Percentiles rank a stretch among this genome's conserved stretches.
Conservation (phyloP, 2,797 vertebrate species). For the Avahi laniger region DNA sequence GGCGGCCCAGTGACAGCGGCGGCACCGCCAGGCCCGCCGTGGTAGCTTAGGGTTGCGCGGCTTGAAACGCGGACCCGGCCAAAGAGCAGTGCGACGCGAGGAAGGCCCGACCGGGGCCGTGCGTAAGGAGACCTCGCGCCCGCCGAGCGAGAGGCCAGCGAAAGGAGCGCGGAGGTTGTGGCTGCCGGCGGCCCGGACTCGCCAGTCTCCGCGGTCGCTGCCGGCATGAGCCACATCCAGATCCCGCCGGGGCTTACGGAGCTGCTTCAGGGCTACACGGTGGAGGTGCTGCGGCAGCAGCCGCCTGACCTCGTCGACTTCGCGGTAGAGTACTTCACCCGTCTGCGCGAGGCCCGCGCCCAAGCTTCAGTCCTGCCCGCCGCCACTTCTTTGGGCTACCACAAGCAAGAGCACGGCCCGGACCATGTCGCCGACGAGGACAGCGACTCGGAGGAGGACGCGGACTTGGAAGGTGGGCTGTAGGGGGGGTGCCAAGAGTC, state of each 20-base stretch:
- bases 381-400: background rate
- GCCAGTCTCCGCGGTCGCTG: slow-evolving; percentile 37
- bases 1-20: slow-evolving; percentile 48
- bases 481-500: background rate
- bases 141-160: slow-evolving; percentile 25
- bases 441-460: slow-evolving; percentile 90
- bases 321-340: slow-evolving; percentile 95
- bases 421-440: slow-evolving; percentile 72
- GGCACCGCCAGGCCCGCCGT: slow-evolving; percentile 52
- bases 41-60: slow-evolving; percentile 21
- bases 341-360: slow-evolving; percentile 88
- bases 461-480: slow-evolving; percentile 85
- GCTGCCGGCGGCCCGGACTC: slow-evolving; percentile 74
- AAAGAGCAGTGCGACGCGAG: background rate
- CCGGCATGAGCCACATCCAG: slow-evolving; percentile 93
- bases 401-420: background rate
- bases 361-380: background rate
- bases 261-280: slow-evolving; percentile 97
- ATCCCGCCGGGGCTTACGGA: slow-evolving; percentile 97
- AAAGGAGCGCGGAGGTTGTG: slow-evolving; percentile 57
- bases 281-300: slow-evolving; percentile 95
- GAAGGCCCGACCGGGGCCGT: slow-evolving; percentile 10
- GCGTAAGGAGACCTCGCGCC: slow-evolving; percentile 38
- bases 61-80: slow-evolving; percentile 27
- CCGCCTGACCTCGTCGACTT: slow-evolving; percentile 96